Evolutionary conservation across 1,140 invertebrate species (phyloP), one percentile per base, ranked within the genome.

Genomic region (Bombus breviceps): DNA sequence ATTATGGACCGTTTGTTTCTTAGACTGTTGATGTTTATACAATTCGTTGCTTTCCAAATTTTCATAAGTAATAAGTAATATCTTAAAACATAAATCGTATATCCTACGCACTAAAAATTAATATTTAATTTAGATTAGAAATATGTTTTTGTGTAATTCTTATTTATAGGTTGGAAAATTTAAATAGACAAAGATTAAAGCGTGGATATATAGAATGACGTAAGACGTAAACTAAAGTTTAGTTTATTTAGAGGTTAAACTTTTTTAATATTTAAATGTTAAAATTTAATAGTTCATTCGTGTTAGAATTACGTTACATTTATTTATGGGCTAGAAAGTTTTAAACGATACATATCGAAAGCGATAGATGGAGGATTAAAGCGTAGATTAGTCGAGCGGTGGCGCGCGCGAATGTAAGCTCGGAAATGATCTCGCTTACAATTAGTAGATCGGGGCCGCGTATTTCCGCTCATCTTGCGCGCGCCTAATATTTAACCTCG

Each of bases 401-500:
- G 13, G n/a, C 18, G 43, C 12, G 32, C 28, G 22, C 47, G 32
- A 25, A 8, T 9, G 39, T 72, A 73, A 59, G 53, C 71, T 82
- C 80, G 80, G 71, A 83, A 83, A 83, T 76, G 41, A 39, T 57
- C 41, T 73, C 34, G 62, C 64, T 76, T 75, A 76, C 72, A 53
- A 53, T 53, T 53, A 53, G 47, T 83, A 83, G 72, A 83, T 83
- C 73, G 81, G 81, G 81, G 81, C 34, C 81, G 81, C 72, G 59
- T 83, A 66, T 76, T 83, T 76, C 72, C 81, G 81, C 81, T 76
- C 32, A 28, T 76, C 41, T 66, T 39, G 73, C 34, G 59, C 73
- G 73, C 28, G 39, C 62, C 72, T 83, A 68, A 62, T 64, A n/a
- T 83, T 83, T 83, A 83, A 83, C 73, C 81, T 83, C 81, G 73